Evolutionary conservation across 2,113 vertebrate species (phyloP).

Genomic region (Rousettus leschenaultii): DNA sequence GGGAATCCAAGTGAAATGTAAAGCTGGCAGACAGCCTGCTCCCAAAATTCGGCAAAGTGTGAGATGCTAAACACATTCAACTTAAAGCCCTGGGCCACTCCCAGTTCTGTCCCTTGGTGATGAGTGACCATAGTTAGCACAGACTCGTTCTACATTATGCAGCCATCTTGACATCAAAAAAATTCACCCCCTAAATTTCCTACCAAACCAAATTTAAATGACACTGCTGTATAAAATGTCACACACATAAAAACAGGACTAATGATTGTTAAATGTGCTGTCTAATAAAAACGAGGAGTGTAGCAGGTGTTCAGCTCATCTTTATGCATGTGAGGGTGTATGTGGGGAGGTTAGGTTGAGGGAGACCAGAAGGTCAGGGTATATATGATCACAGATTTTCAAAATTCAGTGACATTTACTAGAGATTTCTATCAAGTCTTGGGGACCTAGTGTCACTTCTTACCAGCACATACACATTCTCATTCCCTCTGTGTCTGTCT

Average conservation of each 20-base stretch:
- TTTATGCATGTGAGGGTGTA: not conserved
- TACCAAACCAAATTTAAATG: not conserved
- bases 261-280: not conserved
- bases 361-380: not conserved
- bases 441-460: not conserved
- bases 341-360: not conserved
- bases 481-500: not conserved
- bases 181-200: not conserved
- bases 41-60: not conserved
- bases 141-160: not conserved
- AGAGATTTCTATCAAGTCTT: not conserved
- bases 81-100: not conserved
- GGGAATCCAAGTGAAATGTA: constrained; percentile 42
- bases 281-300: not conserved
- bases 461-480: not conserved
- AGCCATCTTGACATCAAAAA: not conserved
- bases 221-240: constrained; percentile 13
- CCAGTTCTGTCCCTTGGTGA: not conserved
- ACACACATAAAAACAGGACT: not conserved
- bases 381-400: not conserved
- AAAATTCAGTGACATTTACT: constrained; percentile 3
- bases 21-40: constrained; percentile 18
- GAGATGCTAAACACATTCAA: not conserved
- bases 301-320: not conserved
- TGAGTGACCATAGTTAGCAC: not conserved